Evolutionary conservation across 2,113 vertebrate species (phyloP).

Genomic region (Entosphenus tridentatus): DNA sequence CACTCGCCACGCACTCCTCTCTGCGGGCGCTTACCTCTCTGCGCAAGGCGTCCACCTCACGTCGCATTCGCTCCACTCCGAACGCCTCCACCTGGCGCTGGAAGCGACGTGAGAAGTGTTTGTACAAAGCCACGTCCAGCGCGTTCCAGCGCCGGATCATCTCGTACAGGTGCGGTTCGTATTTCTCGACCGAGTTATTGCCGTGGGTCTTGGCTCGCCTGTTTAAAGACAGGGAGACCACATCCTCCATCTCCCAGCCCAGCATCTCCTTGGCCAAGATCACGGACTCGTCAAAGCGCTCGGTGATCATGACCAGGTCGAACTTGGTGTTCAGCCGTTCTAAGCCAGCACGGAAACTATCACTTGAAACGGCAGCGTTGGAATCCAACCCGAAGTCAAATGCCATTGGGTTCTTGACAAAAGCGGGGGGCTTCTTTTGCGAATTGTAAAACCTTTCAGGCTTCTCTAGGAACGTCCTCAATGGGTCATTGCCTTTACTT

Average conservation of each 20-base stretch:
- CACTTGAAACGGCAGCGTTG: slow-evolving; percentile 14
- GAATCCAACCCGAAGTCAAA: slow-evolving; percentile 37
- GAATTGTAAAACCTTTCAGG: slow-evolving; percentile 35
- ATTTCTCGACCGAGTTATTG: too few species aligned
- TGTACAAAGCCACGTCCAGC: slow-evolving; percentile 55
- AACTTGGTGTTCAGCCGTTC: slow-evolving; percentile 28
- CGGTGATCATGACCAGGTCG: slow-evolving; percentile 39
- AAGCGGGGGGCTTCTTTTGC: slow-evolving; percentile 40
- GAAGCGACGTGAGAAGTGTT: slow-evolving; percentile 47
- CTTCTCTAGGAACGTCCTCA: slow-evolving; percentile 37
- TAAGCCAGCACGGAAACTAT: slow-evolving; percentile 20
- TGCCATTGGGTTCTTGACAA: slow-evolving; percentile 55
- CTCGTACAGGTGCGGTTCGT: slow-evolving; percentile 9
- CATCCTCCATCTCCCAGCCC: slow-evolving; percentile 51
- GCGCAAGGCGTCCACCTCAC: slow-evolving; percentile 30
- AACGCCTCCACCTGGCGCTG: slow-evolving; percentile 41
- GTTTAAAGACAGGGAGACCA: slow-evolving; percentile 53
- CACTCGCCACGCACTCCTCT: too few species aligned
- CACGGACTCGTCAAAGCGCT: slow-evolving; percentile 69
- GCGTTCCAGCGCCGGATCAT: slow-evolving; percentile 47
- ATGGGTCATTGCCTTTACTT: slow-evolving; percentile 15
- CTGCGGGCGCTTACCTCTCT: too few species aligned
- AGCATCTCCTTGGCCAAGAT: slow-evolving; percentile 50
- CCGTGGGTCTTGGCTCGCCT: slow-evolving; percentile 19
- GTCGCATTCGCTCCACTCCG: slow-evolving; percentile 27